These are phyloP conservation scores for Lissonota sp. DNA, from an alignment of 2,888 invertebrate genomes.

Conservation along the genomic window DNA sequence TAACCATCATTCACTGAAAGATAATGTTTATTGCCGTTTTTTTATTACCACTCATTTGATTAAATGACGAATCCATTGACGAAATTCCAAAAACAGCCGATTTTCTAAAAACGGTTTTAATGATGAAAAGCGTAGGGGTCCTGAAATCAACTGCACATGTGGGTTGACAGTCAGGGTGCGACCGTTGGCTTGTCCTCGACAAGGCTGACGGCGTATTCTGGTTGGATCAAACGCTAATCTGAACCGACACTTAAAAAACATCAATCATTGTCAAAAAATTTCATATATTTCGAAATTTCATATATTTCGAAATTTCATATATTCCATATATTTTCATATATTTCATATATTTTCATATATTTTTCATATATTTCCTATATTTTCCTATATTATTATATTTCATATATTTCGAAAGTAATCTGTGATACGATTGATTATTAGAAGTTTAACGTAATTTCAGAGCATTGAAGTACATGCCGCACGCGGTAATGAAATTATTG, in stretches of 20 bases:
- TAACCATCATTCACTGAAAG: no score
- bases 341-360: not conserved
- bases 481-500: conserved; percentile 98
- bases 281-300: no score
- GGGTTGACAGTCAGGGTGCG: conserved; percentile 77
- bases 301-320: no score
- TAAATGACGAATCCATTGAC: no score
- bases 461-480: conserved; percentile 99
- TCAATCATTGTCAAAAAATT: not conserved
- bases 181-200: conserved; percentile 75
- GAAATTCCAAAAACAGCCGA: no score
- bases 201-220: conserved; percentile 70
- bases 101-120: conserved; percentile 35
- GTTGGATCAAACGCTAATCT: conserved; percentile 79
- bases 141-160: conserved; percentile 82
- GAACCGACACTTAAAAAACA: conserved; percentile 50
- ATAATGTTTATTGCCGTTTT: no score
- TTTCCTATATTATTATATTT: no score
- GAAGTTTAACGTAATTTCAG: conserved; percentile 82
- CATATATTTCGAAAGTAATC: no score
- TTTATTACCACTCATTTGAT: no score
- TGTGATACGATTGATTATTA: no score
- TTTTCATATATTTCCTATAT: not conserved
- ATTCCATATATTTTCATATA: no score
- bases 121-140: conserved; percentile 84